A percentile compares a stretch with the other conserved stretches of the same genome.
These are phyloP conservation scores for Aporophyla lueneburgensis DNA, from an alignment of 2,888 invertebrate genomes.

Conservation along the genomic window DNA sequence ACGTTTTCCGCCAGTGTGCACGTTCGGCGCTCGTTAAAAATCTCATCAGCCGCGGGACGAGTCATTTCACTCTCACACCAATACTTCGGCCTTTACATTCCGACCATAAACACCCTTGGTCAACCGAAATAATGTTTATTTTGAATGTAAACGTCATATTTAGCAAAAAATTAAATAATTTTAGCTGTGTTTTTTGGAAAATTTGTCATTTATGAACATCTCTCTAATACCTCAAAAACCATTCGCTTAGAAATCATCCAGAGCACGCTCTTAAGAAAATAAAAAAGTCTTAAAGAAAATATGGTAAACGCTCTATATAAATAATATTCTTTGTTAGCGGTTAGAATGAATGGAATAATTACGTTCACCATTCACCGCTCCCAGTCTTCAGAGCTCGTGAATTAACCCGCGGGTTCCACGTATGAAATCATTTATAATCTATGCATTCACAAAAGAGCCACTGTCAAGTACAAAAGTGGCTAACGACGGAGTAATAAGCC, in stretches of 20 bases:
- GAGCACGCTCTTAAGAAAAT: neutral
- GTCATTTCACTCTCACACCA: constrained; percentile 69
- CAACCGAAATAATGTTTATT: constrained; percentile 28
- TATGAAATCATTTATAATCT: constrained; percentile 60
- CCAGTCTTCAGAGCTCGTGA: constrained; percentile 28
- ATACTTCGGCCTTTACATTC: constrained; percentile 41
- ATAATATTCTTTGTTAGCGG: constrained; percentile 42
- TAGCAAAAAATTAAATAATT: neutral
- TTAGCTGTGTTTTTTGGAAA: neutral
- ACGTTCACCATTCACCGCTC: constrained; percentile 44
- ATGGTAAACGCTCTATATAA: constrained; percentile 14
- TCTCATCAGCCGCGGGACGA: constrained; percentile 72
- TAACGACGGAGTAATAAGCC: constrained; percentile 54
- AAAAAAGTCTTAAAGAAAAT: neutral
- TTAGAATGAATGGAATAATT: constrained; percentile 52
- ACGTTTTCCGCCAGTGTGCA: constrained; percentile 70
- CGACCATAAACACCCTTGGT: constrained; percentile 32
- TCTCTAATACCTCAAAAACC: neutral
- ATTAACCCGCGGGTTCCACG: constrained; percentile 42
- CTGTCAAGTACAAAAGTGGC: constrained; percentile 56
- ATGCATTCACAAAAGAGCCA: constrained; percentile 51
- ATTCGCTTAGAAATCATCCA: neutral
- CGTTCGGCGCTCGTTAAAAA: constrained; percentile 76
- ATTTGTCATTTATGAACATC: neutral
- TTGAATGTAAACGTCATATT: neutral